Conservation (phyloP, 2,797 vertebrate genomes). For the Rhinella marina region DNA sequence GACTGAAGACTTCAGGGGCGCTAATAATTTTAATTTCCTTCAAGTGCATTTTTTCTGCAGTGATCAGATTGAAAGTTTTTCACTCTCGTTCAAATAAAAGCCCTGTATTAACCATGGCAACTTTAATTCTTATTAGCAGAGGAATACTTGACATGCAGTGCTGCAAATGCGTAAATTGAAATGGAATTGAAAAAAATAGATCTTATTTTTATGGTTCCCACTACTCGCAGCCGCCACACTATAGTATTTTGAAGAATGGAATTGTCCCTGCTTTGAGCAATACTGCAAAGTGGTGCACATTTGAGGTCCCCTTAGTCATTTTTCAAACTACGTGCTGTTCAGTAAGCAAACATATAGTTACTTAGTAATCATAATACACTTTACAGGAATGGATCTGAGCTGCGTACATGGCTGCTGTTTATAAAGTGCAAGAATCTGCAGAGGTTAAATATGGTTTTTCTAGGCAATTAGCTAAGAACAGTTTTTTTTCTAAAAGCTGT, state of each 20-base stretch:
- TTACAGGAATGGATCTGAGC: neutral
- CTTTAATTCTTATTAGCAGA: conserved; percentile 59
- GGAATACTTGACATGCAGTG: conserved; percentile 54
- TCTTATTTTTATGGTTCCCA: conserved; percentile 56
- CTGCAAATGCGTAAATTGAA: conserved; percentile 56
- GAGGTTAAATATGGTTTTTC: neutral
- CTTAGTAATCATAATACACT: conserved; percentile 18
- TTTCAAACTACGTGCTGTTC: conserved; percentile 28
- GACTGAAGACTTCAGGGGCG: neutral
- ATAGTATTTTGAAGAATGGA: conserved; percentile 42
- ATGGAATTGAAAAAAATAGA: conserved; percentile 53
- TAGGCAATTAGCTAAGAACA: neutral
- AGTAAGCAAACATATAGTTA: conserved; percentile 40
- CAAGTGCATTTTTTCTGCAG: conserved; percentile 3
- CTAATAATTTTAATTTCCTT: conserved; percentile 38
- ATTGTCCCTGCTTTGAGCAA: conserved; percentile 31
- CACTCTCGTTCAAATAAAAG: conserved; percentile 51
- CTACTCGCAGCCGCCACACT: conserved; percentile 18
- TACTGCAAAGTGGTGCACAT: conserved; percentile 21
- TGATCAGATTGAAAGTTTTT: conserved; percentile 44
- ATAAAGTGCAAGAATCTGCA: neutral
- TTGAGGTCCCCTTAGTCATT: conserved; percentile 15
- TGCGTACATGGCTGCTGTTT: neutral
- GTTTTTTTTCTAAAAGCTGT: neutral
- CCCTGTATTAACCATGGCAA: conserved; percentile 41